These are phyloP conservation scores for Hydrocynus forskahlii DNA, from an alignment of 2,797 vertebrate genomes.

Conservation along the genomic window DNA sequence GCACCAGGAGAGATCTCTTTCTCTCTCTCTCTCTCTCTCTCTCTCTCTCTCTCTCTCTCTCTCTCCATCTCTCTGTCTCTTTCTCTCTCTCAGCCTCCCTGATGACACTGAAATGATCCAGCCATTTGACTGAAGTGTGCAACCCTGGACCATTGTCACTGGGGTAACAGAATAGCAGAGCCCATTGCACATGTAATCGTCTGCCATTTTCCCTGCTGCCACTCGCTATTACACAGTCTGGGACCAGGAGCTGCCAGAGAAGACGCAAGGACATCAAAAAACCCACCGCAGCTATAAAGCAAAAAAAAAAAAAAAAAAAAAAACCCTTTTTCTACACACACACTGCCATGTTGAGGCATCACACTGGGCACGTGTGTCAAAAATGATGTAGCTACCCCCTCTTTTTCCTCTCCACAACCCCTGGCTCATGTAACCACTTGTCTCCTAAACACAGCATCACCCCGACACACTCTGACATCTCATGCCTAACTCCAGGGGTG, in stretches of 20 bases:
- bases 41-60: too few species aligned
- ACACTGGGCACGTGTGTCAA: conserved; percentile 37
- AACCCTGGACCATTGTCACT: conserved; percentile 40
- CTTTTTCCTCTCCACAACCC: conserved; percentile 29
- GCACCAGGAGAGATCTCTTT: conserved; percentile 38
- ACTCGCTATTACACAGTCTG: conserved; percentile 51
- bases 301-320: background rate
- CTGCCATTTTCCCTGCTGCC: conserved; percentile 56
- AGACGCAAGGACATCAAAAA: conserved; percentile 51
- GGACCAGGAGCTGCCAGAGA: conserved; percentile 41
- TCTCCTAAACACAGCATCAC: conserved; percentile 41
- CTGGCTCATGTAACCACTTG: conserved; percentile 35
- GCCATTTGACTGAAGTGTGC: conserved; percentile 56
- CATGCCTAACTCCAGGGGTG: conserved; percentile 32
- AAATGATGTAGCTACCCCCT: conserved; percentile 35
- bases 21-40: background rate
- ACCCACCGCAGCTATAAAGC: conserved; percentile 37
- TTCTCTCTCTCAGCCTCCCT: conserved; percentile 30
- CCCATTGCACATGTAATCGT: conserved; percentile 50
- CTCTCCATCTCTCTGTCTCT: background rate
- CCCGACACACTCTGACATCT: conserved; percentile 42
- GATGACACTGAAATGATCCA: conserved; percentile 53
- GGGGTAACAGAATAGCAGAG: conserved; percentile 50
- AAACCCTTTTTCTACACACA: conserved; percentile 15
- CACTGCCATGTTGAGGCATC: conserved; percentile 21